Conservation (phyloP, 2,797 vertebrate genomes). For the Cyprinodon diabolis region DNA sequence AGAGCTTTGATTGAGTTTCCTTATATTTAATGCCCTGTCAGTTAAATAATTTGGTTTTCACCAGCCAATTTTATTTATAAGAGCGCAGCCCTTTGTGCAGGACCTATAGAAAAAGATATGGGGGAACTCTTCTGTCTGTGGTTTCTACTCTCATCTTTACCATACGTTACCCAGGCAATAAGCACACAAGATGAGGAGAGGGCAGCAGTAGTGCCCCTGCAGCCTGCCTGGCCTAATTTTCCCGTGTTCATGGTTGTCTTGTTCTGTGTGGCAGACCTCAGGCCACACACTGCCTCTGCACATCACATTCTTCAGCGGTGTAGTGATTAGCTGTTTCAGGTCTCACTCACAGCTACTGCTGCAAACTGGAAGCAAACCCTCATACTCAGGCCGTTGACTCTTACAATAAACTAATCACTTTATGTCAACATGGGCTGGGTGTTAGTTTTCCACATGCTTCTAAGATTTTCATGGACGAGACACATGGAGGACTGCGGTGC, state of each 20-base stretch:
- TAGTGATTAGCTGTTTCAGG: constrained; percentile 57
- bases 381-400: constrained; percentile 61
- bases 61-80: constrained; percentile 65
- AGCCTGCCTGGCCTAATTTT: constrained; percentile 15
- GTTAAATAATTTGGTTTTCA: constrained; percentile 71
- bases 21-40: constrained; percentile 70
- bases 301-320: constrained; percentile 46
- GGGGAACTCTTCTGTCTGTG: constrained; percentile 28
- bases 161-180: constrained; percentile 73
- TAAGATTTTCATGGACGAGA: constrained; percentile 66
- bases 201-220: constrained; percentile 26
- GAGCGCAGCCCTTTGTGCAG: constrained; percentile 53
- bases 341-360: constrained; percentile 53
- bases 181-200: constrained; percentile 37
- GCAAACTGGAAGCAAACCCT: constrained; percentile 68
- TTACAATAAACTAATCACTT: constrained; percentile 84
- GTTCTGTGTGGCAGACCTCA: constrained; percentile 41
- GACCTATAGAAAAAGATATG: constrained; percentile 51
- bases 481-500: constrained; percentile 49
- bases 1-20: constrained; percentile 71
- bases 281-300: constrained; percentile 30
- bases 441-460: constrained; percentile 75
- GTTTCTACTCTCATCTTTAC: constrained; percentile 61
- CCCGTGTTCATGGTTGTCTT: constrained; percentile 30
- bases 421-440: constrained; percentile 78